A percentile compares a stretch with the other conserved stretches of the same genome.
Evolutionary conservation across 2,797 vertebrate species (phyloP).

Genomic region (Kryptolebias ocellatus): DNA sequence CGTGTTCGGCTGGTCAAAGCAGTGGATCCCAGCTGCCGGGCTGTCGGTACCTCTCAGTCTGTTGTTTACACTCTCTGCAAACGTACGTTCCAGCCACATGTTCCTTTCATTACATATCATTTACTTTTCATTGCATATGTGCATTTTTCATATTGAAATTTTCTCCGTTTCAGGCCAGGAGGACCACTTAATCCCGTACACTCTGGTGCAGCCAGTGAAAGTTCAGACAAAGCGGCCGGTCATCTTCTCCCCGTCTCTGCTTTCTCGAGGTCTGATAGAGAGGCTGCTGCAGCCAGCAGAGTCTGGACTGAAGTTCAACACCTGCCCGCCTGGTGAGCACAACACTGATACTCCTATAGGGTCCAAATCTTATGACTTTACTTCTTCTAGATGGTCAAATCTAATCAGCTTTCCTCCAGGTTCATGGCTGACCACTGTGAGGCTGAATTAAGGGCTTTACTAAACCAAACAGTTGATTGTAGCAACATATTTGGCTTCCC

Average conservation of each 20-base stretch:
- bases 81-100: constrained; percentile 68
- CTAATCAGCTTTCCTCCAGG: too few species aligned
- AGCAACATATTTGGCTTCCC: too few species aligned
- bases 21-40: constrained; percentile 65
- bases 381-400: too few species aligned
- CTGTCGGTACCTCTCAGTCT: constrained; percentile 57
- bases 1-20: constrained; percentile 88
- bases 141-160: not conserved
- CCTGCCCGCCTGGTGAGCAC: constrained; percentile 75
- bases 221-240: constrained; percentile 85
- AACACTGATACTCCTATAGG: not conserved
- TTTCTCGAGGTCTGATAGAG: constrained; percentile 88
- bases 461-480: too few species aligned
- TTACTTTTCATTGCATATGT: not conserved
- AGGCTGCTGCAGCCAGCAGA: constrained; percentile 85
- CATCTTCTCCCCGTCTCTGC: constrained; percentile 87
- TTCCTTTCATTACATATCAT: too few species aligned
- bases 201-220: constrained; percentile 85
- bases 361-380: too few species aligned
- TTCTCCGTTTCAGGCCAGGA: constrained; percentile 71
- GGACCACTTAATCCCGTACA: constrained; percentile 88
- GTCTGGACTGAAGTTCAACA: constrained; percentile 80
- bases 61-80: constrained; percentile 81
- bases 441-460: too few species aligned
- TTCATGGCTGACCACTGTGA: too few species aligned